A percentile compares a stretch with the other conserved stretches of the same genome.
phyloP scores from a whole-genome alignment of 2,797 vertebrate genomes.

The Falco naumanni region DNA sequence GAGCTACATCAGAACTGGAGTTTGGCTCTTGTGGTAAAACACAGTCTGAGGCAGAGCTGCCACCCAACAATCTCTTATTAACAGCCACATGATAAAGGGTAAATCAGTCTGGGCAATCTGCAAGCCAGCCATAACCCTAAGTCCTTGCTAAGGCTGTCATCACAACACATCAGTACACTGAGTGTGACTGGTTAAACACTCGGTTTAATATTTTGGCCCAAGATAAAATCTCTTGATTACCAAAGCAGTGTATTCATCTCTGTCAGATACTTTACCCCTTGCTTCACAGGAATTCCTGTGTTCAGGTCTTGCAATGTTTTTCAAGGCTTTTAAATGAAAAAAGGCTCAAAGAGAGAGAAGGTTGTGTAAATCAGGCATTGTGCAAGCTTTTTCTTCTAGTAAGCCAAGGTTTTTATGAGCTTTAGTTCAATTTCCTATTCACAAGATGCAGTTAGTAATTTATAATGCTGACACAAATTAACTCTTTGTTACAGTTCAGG shows the following conservation, averaged over 20 bases:
- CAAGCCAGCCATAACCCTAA: background rate
- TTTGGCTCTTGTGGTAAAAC: background rate
- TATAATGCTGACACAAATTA: background rate
- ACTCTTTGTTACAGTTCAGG: background rate
- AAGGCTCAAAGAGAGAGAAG: background rate
- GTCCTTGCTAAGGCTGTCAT: background rate
- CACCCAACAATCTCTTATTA: background rate
- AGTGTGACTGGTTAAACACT: background rate
- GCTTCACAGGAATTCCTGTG: background rate
- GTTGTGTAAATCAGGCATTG: background rate
- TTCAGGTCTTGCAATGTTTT: background rate
- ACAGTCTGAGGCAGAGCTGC: background rate
- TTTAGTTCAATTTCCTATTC: constrained; percentile 5
- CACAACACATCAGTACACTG: background rate
- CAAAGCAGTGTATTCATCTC: background rate
- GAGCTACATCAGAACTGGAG: background rate
- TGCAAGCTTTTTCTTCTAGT: background rate
- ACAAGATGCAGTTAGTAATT: background rate
- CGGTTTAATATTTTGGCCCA: background rate
- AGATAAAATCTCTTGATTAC: background rate
- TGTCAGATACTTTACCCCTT: background rate
- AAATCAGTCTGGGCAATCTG: background rate
- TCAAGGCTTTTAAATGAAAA: background rate
- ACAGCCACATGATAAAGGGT: background rate
- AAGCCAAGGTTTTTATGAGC: background rate